These are phyloP conservation scores for Rhinolophus sinicus DNA, from an alignment of 2,113 vertebrate species.

Conservation along the genomic window DNA sequence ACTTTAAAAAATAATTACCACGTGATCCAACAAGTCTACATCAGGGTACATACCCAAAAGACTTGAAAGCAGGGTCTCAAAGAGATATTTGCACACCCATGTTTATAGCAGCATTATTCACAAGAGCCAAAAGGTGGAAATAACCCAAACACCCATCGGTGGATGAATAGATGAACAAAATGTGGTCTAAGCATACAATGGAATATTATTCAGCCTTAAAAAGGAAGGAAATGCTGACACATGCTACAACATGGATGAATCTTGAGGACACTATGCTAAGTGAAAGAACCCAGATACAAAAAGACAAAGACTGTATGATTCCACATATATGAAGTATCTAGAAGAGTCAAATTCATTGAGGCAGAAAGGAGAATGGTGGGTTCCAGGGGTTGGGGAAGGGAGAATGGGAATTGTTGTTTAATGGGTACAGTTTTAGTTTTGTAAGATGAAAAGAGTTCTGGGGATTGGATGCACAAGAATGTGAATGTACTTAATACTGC, in stretches of 20 bases:
- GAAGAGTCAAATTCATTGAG: background rate
- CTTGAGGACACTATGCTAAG: background rate
- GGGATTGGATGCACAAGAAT: too few species aligned
- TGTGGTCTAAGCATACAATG: fast-evolving
- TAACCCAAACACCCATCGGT: too few species aligned
- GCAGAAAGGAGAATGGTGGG: background rate
- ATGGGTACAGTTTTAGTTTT: too few species aligned
- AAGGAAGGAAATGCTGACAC: background rate
- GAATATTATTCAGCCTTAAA: background rate
- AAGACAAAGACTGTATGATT: background rate
- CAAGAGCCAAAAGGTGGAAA: too few species aligned
- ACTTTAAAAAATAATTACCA: background rate
- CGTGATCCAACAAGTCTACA: background rate
- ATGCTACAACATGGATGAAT: background rate
- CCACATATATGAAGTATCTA: background rate
- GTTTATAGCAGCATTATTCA: background rate
- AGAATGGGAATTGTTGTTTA: background rate
- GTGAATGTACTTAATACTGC: background rate
- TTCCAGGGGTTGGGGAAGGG: too few species aligned
- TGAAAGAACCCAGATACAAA: background rate
- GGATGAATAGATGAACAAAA: background rate
- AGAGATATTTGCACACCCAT: background rate
- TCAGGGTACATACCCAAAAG: background rate
- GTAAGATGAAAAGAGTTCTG: too few species aligned
- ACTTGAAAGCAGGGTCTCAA: background rate